Evolutionary conservation across 2,113 vertebrate genomes (phyloP), one percentile per base, ranked within the genome.

Genomic region (Crotalus viridis): DNA sequence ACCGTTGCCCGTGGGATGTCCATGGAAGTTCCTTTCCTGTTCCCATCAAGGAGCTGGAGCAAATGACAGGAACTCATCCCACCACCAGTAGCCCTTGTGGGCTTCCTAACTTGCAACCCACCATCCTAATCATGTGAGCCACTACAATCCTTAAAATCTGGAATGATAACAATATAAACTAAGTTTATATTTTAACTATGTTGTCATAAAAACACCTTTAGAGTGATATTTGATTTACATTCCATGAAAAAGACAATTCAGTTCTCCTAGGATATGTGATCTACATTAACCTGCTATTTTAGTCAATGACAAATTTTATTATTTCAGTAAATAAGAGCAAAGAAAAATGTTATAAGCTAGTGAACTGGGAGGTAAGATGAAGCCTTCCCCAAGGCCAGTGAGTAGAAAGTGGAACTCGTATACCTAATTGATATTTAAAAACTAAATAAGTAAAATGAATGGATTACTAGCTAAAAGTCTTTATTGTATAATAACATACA

Each of bases 191-290:
- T 74, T 69, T 17, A 33, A 74, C 13, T 74, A 5, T 0, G 2
- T 74, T 74, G 5, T 74, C 46, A 48, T 3, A 61, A 91, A 93
- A 88, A 57, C 91, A 81, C 56, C 48, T 22, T 94, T 95, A 92
- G 90, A 91, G 85, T 94, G 94, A 88, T 91, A 93, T 90, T 90
- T 92, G 89, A 94, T 96, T 96, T 97, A 95, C 93, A 94, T 95
- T 94, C 94, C 57, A 91, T 87, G 56, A 93, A 95, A 95, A 48
- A 94, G n/a, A 0, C 81, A 95, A 93, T 93, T 94, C 43, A 55
- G 12, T 95, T 96, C 90, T 93, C 93, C 93, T 26, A 55, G 91
- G 89, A 74, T 89, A 15, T 46, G 92, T 91, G 91, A 46, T 93
- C 92, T 95, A 1, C 93, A 93, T 85, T 94, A 95, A 95, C 61